These are phyloP conservation scores for Anguilla obscura DNA, from an alignment of 2,797 vertebrate genomes.

Conservation along the genomic window DNA sequence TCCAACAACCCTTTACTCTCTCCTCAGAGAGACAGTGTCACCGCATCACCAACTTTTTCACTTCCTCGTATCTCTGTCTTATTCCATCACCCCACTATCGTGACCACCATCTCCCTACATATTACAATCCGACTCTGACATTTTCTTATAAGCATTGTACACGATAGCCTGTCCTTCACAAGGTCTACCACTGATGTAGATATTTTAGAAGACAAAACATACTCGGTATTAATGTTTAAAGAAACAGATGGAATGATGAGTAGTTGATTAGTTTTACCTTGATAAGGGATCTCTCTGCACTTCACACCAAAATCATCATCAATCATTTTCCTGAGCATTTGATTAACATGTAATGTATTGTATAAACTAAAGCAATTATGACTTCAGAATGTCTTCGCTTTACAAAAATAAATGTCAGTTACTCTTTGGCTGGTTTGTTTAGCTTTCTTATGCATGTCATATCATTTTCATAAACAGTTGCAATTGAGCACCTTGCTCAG, in stretches of 20 bases:
- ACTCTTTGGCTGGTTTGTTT: too few species aligned
- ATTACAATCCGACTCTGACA: not conserved
- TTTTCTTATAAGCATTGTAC: not conserved
- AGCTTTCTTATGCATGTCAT: too few species aligned
- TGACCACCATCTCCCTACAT: not conserved
- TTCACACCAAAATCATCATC: not conserved
- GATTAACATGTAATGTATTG: too few species aligned
- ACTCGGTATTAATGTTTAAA: not conserved
- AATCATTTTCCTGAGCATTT: too few species aligned
- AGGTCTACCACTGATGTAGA: not conserved
- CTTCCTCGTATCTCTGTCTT: slow-evolving; percentile 70
- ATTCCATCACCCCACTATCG: slow-evolving; percentile 58
- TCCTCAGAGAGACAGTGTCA: slow-evolving; percentile 50
- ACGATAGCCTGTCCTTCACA: not conserved
- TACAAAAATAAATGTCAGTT: too few species aligned
- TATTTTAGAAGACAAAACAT: not conserved
- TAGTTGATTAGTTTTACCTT: not conserved
- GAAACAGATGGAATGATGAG: not conserved
- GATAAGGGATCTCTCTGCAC: not conserved
- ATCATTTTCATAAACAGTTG: too few species aligned
- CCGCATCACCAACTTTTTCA: slow-evolving; percentile 67
- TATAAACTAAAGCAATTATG: too few species aligned
- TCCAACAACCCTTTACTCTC: not conserved
- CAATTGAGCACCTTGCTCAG: too few species aligned
- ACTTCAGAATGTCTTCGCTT: too few species aligned